These are phyloP conservation scores for Spondyliosoma cantharus DNA, from an alignment of 2,797 vertebrate species.

Conservation along the genomic window DNA sequence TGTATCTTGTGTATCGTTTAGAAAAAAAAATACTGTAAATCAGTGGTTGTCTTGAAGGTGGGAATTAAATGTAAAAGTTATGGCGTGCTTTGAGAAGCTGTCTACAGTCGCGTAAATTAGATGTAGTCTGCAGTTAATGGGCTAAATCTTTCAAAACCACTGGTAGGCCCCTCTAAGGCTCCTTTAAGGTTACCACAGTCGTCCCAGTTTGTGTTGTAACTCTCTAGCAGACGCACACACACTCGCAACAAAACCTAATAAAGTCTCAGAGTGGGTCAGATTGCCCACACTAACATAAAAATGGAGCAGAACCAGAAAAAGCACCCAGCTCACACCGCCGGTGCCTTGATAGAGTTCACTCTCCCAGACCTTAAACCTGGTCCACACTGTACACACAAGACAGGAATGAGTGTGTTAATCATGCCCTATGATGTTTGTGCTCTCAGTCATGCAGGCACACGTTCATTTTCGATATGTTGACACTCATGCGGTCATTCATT, in stretches of 20 bases:
- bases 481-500: slow-evolving; percentile 6
- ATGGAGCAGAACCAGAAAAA: slow-evolving; percentile 46
- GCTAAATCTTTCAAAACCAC: slow-evolving; percentile 31
- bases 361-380: slow-evolving; percentile 50
- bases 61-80: slow-evolving; percentile 9
- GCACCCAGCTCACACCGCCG: slow-evolving; percentile 34
- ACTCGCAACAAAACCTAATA: slow-evolving; percentile 32
- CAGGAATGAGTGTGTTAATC: slow-evolving; percentile 50
- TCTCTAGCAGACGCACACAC: slow-evolving; percentile 8
- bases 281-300: slow-evolving; percentile 34
- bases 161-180: slow-evolving; percentile 11
- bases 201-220: slow-evolving; percentile 15
- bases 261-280: slow-evolving; percentile 17
- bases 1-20: not conserved
- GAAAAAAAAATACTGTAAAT: slow-evolving; percentile 4
- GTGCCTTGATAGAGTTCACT: slow-evolving; percentile 49
- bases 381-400: slow-evolving; percentile 47
- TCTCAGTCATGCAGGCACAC: slow-evolving; percentile 1
- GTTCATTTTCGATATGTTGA: slow-evolving; percentile 10
- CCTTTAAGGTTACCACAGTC: slow-evolving; percentile 32
- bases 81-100: slow-evolving; percentile 15
- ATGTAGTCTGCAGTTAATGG: slow-evolving; percentile 20
- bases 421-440: slow-evolving; percentile 31
- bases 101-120: slow-evolving; percentile 24
- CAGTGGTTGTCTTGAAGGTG: not conserved